phyloP scores from a whole-genome alignment of 2,888 invertebrate genomes.

The Neocrepidodera transversa region DNA sequence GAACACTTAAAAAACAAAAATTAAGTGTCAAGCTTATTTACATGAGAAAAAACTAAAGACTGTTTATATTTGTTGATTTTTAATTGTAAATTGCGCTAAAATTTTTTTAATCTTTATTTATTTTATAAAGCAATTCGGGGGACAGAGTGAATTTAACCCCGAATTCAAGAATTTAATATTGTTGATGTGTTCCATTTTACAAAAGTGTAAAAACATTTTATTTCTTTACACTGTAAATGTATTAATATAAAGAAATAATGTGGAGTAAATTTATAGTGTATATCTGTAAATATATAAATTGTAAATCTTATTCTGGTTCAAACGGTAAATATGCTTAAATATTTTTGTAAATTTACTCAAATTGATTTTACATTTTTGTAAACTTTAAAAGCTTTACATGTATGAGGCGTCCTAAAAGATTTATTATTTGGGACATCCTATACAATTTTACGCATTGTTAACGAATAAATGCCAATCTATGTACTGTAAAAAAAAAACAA shows the following conservation, averaged over 20 bases:
- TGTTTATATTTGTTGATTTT: constrained; percentile 51
- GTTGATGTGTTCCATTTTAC: constrained; percentile 40
- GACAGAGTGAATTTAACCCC: constrained; percentile 1
- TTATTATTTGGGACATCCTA: not conserved
- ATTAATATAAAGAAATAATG: constrained; percentile 9
- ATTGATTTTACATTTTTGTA: constrained; percentile 18
- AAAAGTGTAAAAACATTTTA: constrained; percentile 10
- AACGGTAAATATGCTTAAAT: constrained; percentile 20
- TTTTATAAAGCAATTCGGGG: constrained; percentile 31
- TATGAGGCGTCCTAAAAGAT: constrained; percentile 12
- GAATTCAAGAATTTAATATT: constrained; percentile 30
- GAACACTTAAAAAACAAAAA: constrained; percentile 49
- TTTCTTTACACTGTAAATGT: constrained; percentile 11
- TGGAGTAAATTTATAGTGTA: constrained; percentile 18
- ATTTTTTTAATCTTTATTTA: constrained; percentile 37
- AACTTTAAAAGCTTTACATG: constrained; percentile 38
- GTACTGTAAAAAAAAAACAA: constrained; percentile 27
- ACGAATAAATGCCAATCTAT: constrained; percentile 37
- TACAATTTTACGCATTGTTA: constrained; percentile 37
- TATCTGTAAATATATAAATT: constrained; percentile 21
- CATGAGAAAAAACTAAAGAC: constrained; percentile 45
- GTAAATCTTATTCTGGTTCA: constrained; percentile 20
- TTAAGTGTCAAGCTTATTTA: constrained; percentile 41
- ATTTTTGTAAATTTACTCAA: constrained; percentile 18
- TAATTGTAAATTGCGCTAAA: constrained; percentile 37